Base-by-base conservation (phyloP, 2,888 invertebrate species). In the Papilio demoleus region DNA sequence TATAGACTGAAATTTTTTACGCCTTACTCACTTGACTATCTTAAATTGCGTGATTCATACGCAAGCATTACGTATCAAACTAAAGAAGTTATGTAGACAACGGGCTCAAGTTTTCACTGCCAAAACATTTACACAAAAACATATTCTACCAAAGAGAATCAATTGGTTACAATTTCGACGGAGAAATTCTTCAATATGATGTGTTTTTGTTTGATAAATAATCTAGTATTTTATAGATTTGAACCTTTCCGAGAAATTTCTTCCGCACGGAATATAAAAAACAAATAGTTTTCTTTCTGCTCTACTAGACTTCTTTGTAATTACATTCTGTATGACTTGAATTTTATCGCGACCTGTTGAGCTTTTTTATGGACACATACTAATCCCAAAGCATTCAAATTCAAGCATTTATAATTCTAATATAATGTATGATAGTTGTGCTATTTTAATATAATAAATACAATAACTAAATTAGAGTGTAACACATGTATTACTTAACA, bases 1-100 rank as follows among this genome's bases (percentile, higher is more conserved):
- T 71, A 82, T 88, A 88, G 86, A 82, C 79, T 83, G 84, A 84
- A 87, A 89, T 89, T 87, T 90, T 90, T 88, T 83, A 87, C 85
- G 80, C 77, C 84, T 92, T 90, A 90, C 88, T 92, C 91, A 90
- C 85, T 80, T 77, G 70, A 77, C 77, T 80, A 83, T 81, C 82
- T 86, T 82, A 78, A 77, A 80, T 79, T 81, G 83, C 82, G 82
- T 91, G 90, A 91, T 77, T 90, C 89, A 90, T 68, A 59, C 47
- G 64, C 69, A 73, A 68, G 70, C 69, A 69, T 40, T 60, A 40
- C 24, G 59, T 38, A 38, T 36, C 19, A 50, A n/a, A 17, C 17
- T 14, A 24, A 8, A 56, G 53, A 31, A 31, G 4, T 56, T 31
- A 31, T 31, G 3, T 1, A 27, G 1, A 24, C 6, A 50, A 14